These are phyloP conservation scores for Platysternon megacephalum DNA, from an alignment of 2,113 vertebrate species.

Conservation along the genomic window DNA sequence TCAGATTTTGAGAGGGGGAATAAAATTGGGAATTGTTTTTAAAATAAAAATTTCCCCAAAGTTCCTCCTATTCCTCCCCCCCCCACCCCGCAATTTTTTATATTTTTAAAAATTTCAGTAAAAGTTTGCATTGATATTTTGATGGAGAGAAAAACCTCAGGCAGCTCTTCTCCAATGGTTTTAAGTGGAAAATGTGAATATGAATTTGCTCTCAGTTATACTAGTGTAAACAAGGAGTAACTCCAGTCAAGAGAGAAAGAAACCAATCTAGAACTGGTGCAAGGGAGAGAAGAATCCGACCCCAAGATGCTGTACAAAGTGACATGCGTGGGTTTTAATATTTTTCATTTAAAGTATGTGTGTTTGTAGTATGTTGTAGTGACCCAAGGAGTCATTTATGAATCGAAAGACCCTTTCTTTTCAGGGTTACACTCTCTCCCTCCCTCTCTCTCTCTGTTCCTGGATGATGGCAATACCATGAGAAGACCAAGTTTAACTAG, in stretches of 20 bases:
- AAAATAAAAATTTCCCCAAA: too few species aligned
- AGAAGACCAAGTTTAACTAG: conserved; percentile 31
- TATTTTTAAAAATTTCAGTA: too few species aligned
- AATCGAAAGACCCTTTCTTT: background rate
- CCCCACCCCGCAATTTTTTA: too few species aligned
- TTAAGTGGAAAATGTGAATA: background rate
- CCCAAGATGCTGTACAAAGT: background rate
- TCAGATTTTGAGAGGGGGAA: background rate
- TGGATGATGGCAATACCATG: background rate
- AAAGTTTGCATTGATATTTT: too few species aligned
- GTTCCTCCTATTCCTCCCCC: too few species aligned
- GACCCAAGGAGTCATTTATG: background rate
- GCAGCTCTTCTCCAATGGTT: background rate
- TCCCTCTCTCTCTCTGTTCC: conserved; percentile 19
- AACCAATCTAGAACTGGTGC: background rate
- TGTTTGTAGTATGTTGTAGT: background rate
- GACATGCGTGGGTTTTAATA: background rate
- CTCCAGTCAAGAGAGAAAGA: too few species aligned
- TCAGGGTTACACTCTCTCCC: background rate
- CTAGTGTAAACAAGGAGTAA: background rate
- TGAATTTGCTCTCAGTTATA: background rate
- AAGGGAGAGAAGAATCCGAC: background rate
- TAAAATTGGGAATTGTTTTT: background rate
- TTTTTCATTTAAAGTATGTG: background rate
- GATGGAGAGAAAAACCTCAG: background rate